phyloP scores from a whole-genome alignment of 2,888 invertebrate genomes.

The Pyrgus malvae region DNA sequence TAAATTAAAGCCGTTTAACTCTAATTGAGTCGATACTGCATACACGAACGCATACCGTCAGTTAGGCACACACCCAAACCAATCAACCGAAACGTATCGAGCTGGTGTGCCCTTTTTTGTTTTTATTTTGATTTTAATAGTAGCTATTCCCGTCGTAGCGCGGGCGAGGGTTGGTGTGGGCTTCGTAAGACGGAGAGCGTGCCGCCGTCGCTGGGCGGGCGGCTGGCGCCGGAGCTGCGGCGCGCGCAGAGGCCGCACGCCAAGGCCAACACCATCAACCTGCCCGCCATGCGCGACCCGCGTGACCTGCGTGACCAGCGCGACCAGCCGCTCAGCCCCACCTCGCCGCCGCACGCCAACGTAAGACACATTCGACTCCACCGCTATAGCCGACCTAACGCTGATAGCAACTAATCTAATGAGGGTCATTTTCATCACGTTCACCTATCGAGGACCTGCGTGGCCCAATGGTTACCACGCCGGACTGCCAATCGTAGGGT shows the following conservation, averaged over 20 bases:
- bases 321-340: conserved; percentile 59
- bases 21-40: too few species aligned
- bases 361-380: conserved; percentile 43
- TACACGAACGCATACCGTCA: too few species aligned
- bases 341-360: conserved; percentile 69
- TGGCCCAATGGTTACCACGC: too few species aligned
- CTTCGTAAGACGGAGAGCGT: conserved; percentile 73
- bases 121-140: conserved; percentile 53
- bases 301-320: conserved; percentile 54
- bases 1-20: too few species aligned
- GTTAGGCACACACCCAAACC: background rate
- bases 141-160: conserved; percentile 62
- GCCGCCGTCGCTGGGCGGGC: conserved; percentile 63
- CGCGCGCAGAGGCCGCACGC: conserved; percentile 70
- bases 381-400: background rate
- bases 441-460: too few species aligned
- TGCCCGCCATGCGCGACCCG: conserved; percentile 79
- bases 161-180: conserved; percentile 64
- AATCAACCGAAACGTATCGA: background rate
- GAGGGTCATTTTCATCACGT: too few species aligned
- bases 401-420: too few species aligned
- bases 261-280: conserved; percentile 83
- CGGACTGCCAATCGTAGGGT: too few species aligned
- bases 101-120: conserved; percentile 47
- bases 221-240: conserved; percentile 60